These are phyloP conservation scores for Chrysotoxum bicinctum DNA, from an alignment of 2,888 invertebrate species.

Conservation along the genomic window DNA sequence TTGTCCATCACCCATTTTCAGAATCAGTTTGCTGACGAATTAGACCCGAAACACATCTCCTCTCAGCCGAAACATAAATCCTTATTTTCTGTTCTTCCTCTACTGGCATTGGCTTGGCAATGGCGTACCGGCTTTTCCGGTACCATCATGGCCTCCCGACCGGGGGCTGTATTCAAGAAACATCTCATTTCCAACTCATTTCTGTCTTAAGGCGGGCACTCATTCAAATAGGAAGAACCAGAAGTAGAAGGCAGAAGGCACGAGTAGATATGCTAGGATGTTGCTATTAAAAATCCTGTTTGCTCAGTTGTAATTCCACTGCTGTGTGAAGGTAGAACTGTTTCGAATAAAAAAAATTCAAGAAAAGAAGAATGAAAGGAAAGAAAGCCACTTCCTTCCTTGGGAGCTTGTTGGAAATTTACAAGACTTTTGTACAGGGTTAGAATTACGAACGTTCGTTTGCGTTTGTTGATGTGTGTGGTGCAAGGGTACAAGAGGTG, in stretches of 20 bases:
- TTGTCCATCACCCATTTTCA: not conserved
- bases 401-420: slow-evolving; percentile 56
- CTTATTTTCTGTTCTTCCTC: slow-evolving; percentile 32
- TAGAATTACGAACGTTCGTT: slow-evolving; percentile 35
- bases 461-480: not conserved
- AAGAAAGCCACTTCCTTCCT: slow-evolving; percentile 56
- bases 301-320: slow-evolving; percentile 63
- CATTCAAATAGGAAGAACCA: slow-evolving; percentile 12
- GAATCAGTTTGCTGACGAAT: slow-evolving; percentile 63
- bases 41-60: slow-evolving; percentile 56
- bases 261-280: slow-evolving; percentile 40
- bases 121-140: slow-evolving; percentile 58
- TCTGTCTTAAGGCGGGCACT: slow-evolving; percentile 55
- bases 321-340: slow-evolving; percentile 34
- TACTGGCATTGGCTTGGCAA: slow-evolving; percentile 33
- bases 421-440: slow-evolving; percentile 57
- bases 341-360: slow-evolving; percentile 21
- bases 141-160: not conserved
- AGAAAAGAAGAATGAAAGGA: slow-evolving; percentile 11
- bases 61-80: slow-evolving; percentile 31
- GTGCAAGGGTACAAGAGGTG: slow-evolving; percentile 34
- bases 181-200: slow-evolving; percentile 69
- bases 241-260: not conserved
- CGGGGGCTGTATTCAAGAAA: slow-evolving; percentile 43
- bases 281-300: slow-evolving; percentile 70